Evolutionary conservation across 35 echinoderm and acorn worm species (phyloP), one percentile per base, ranked within the genome.

Genomic region (Stichopus chloronotus): DNA sequence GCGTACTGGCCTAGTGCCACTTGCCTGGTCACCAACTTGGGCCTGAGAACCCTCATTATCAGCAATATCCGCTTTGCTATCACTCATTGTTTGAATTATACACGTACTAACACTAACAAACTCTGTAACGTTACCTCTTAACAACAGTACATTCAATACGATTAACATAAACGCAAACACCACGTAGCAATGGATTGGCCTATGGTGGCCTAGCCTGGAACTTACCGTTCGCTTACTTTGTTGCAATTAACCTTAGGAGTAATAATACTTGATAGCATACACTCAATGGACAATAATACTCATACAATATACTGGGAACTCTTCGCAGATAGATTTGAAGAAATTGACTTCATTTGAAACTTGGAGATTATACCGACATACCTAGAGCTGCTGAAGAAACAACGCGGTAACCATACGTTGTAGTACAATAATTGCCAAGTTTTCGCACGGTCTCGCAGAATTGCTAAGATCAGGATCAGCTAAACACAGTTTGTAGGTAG

Each of bases 81-180:
- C 81, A 84, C 55, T 57, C 81, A 84, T 84, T 2, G 81, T 84
- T 55, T 78, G 7, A 30, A 55, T 56, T 84, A 22, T 5, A 84
- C 81, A 57, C 30, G 22, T 54, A 53, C 30, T 84, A n/a, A n/a
- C n/a, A n/a, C n/a, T n/a, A n/a, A n/a, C n/a, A n/a, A n/a, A n/a
- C n/a, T n/a, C n/a, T n/a, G n/a, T n/a, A 43, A 83, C 24, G 25
- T 53, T 83, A 83, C 7, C 80, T 53, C 80, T 14, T 83, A 17
- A 7, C 80, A 43, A 43, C 24, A 83, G 14, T 53, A 83, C 80
- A 83, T 8, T 4, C 80, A 83, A 83, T 8, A 17, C 80, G 54
- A 56, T 53, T 80, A 80, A 43, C 5, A 24, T 25, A 25, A 6
- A 83, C 54, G 80, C 54, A 43, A 5, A 76, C 72, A 76, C 72